phyloP scores from a whole-genome alignment of 2,888 invertebrate genomes.

The Leucania comma region DNA sequence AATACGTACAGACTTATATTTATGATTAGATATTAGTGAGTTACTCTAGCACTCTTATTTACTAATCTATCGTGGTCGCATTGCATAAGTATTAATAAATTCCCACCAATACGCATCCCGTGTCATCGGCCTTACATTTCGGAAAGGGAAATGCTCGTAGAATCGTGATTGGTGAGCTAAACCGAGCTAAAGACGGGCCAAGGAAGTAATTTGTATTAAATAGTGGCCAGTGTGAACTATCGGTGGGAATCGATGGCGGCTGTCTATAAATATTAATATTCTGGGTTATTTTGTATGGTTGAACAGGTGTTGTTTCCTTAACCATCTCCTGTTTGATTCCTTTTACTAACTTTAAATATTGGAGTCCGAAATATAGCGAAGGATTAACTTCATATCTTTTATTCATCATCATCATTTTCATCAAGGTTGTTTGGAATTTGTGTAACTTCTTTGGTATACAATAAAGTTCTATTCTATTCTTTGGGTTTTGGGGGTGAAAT shows the following conservation, averaged over 20 bases:
- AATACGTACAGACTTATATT: no score
- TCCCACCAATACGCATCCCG: slow-evolving; percentile 66
- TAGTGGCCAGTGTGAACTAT: slow-evolving; percentile 52
- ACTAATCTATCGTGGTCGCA: background rate
- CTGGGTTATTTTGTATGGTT: slow-evolving; percentile 4
- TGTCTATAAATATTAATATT: slow-evolving; percentile 13
- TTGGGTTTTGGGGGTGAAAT: no score
- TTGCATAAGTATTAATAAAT: slow-evolving; percentile 39
- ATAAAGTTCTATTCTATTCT: no score
- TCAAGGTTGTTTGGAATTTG: no score
- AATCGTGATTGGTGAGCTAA: slow-evolving; percentile 71
- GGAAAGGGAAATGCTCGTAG: slow-evolving; percentile 74
- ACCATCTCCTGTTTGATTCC: background rate
- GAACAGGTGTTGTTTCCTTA: background rate
- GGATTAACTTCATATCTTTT: no score
- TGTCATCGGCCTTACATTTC: slow-evolving; percentile 72
- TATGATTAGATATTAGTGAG: background rate
- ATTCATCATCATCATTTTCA: no score
- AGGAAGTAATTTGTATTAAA: slow-evolving; percentile 67
- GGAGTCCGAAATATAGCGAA: no score
- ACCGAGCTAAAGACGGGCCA: slow-evolving; percentile 55
- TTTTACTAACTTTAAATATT: no score
- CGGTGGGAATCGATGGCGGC: slow-evolving; percentile 43
- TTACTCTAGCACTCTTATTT: background rate
- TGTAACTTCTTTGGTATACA: no score